Evolutionary conservation across 2,113 vertebrate genomes (phyloP), one percentile per base, ranked within the genome.

Genomic region (Edolisoma coerulescens): DNA sequence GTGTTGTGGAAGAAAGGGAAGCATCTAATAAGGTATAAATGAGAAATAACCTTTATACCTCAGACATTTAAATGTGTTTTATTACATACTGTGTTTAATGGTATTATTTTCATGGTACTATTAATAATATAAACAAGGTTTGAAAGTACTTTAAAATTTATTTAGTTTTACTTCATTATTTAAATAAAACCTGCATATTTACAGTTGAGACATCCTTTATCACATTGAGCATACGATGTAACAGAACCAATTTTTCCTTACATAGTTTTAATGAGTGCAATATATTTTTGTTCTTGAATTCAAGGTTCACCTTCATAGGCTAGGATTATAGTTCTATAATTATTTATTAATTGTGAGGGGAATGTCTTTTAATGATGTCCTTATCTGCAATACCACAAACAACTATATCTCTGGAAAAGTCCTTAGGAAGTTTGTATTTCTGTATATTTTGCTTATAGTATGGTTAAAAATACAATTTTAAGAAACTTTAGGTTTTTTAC

Each of bases 21-120:
- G 96, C 91, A 79, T 96, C 97, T 98, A 98, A 97, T 98, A 96
- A 96, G 97, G 74, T 96, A 91, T 96, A 98, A 98, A 98, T 97
- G 97, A 98, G 89, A 93, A 97, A 93, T 97, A 97, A 93, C 92
- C 90, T 97, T 95, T 94, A 89, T 91, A 91, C 73, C 61, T 94
- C 87, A 97, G 90, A 88, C 87, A 96, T 97, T 94, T 78, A 97
- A 93, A 96, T 70, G 71, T 77, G 30, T 76, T 89, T 81, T 79
- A 33, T 84, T 94, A 95, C 96, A 93, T 87, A 85, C 2, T 0
- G 4, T 92, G 52, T 96, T 94, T 93, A 97, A 94, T 83, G 23
- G 94, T 93, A 88, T 71, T 86, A 93, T 91, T 95, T 96, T 73
- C 84, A 70, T 0, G 14, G 44, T 96, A 68, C 68, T 89, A 71